phyloP scores from a whole-genome alignment of 2,888 invertebrate genomes.

The Ectobius pallidus region DNA sequence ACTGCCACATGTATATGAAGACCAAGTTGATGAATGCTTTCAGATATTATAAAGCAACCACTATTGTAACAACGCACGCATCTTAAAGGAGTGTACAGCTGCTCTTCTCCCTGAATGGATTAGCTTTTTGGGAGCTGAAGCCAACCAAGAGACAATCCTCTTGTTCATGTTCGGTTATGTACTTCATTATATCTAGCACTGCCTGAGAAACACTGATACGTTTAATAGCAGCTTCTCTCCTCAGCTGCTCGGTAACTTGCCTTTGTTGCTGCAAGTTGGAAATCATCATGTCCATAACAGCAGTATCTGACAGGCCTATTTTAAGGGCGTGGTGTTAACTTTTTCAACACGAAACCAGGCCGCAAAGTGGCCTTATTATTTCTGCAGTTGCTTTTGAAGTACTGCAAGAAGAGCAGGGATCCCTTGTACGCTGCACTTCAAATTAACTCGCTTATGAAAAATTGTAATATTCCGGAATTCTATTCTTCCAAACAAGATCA shows the following conservation, averaged over 20 bases:
- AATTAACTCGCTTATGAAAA: background rate
- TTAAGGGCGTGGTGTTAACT: conserved; percentile 54
- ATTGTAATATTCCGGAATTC: background rate
- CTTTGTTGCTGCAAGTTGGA: conserved; percentile 93
- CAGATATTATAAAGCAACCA: conserved; percentile 1
- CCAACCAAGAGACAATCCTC: conserved; percentile 93
- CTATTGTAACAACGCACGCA: background rate
- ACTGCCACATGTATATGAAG: background rate
- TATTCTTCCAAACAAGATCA: background rate
- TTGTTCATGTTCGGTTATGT: conserved; percentile 87
- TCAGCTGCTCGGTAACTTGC: conserved; percentile 89
- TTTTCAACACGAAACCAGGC: conserved; percentile 22
- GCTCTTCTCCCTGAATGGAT: conserved; percentile 94
- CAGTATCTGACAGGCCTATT: conserved; percentile 89
- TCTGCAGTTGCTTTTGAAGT: conserved; percentile 14
- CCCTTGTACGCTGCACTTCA: background rate
- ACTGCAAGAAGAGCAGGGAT: background rate
- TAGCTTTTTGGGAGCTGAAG: conserved; percentile 92
- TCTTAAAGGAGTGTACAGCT: conserved; percentile 64
- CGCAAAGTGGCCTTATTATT: conserved; percentile 17
- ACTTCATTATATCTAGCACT: conserved; percentile 91
- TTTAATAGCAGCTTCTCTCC: conserved; percentile 87
- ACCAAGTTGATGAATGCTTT: background rate
- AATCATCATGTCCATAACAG: conserved; percentile 93
- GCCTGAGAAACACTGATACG: conserved; percentile 88